These are phyloP conservation scores for Myotis brandtii DNA, from an alignment of 2,113 vertebrate genomes.

Conservation along the genomic window DNA sequence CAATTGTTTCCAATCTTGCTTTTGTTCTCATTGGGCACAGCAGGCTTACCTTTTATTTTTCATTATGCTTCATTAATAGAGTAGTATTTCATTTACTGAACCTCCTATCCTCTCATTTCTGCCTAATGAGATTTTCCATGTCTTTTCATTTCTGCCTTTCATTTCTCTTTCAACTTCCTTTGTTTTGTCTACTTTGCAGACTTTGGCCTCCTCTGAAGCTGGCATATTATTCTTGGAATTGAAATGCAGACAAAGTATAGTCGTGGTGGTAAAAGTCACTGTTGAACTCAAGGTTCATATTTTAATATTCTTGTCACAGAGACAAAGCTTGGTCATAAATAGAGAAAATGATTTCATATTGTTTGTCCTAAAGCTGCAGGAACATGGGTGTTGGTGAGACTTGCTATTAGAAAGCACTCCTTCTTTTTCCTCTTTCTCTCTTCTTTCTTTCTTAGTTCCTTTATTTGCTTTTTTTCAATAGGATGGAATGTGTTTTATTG, in stretches of 20 bases:
- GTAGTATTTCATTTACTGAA: background rate
- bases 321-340: constrained; percentile 30
- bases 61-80: background rate
- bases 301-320: constrained; percentile 62
- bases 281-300: constrained; percentile 55
- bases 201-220: background rate
- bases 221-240: constrained; percentile 57
- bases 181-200: constrained; percentile 51
- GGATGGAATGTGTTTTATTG: background rate
- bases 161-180: constrained; percentile 16
- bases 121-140: constrained; percentile 11
- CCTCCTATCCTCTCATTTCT: background rate
- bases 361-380: constrained; percentile 22
- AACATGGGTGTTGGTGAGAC: constrained; percentile 46
- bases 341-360: constrained; percentile 63
- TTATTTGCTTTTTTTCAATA: background rate
- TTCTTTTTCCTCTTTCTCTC: background rate
- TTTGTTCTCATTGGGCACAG: background rate
- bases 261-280: background rate
- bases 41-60: background rate
- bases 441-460: background rate
- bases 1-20: background rate
- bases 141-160: background rate
- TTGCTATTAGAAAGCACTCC: background rate
- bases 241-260: constrained; percentile 22